These are phyloP conservation scores for Tupaia tana DNA, from an alignment of 2,113 vertebrate genomes.

Conservation along the genomic window DNA sequence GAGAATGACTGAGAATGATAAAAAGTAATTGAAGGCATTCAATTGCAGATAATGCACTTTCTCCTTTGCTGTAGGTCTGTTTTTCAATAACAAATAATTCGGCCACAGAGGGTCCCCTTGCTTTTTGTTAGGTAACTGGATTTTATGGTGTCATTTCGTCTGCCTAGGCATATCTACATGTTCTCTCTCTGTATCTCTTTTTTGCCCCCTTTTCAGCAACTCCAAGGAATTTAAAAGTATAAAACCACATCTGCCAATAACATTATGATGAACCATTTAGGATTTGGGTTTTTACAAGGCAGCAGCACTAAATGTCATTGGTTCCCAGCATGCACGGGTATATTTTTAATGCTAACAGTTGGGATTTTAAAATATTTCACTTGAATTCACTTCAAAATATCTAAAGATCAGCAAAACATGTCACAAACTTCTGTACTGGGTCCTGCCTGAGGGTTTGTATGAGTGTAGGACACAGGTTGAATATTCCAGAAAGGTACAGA, in stretches of 20 bases:
- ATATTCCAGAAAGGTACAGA: background rate
- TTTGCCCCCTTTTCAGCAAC: constrained; percentile 40
- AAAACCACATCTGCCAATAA: constrained; percentile 76
- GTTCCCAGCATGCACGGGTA: constrained; percentile 62
- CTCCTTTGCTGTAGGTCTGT: constrained; percentile 27
- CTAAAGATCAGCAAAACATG: constrained; percentile 68
- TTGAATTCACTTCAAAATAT: constrained; percentile 68
- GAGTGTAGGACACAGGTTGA: background rate
- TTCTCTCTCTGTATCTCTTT: constrained; percentile 1
- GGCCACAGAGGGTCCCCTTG: constrained; percentile 19
- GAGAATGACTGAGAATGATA: constrained; percentile 4
- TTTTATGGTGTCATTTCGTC: constrained; percentile 72
- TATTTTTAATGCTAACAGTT: constrained; percentile 67
- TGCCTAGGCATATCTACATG: constrained; percentile 30
- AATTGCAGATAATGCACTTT: background rate
- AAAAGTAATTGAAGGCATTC: constrained; percentile 67
- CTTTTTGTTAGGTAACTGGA: constrained; percentile 36
- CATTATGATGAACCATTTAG: constrained; percentile 74
- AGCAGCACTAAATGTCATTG: constrained; percentile 53
- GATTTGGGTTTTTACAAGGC: constrained; percentile 71
- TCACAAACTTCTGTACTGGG: background rate
- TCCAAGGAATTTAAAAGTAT: constrained; percentile 73
- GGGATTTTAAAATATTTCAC: constrained; percentile 67
- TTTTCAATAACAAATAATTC: constrained; percentile 34
- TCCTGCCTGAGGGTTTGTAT: background rate